Percentiles rank a stretch among this genome's conserved stretches.
phyloP scores from a whole-genome alignment of 2,888 invertebrate species.

The Pseudanteris insignis region DNA sequence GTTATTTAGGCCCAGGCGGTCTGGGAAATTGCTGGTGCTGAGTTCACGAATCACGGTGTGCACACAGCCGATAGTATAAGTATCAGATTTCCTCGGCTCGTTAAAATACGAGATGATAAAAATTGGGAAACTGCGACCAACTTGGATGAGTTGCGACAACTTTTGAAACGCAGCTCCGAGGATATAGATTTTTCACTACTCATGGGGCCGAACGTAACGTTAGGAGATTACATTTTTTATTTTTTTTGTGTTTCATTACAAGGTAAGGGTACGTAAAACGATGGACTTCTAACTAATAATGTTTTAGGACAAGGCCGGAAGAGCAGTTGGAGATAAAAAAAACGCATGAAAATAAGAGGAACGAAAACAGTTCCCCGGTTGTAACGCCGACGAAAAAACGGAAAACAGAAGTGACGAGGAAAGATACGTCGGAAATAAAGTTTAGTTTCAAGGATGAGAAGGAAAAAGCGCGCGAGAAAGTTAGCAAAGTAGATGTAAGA shows the following conservation, averaged over 20 bases:
- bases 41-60: slow-evolving; percentile 80
- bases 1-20: slow-evolving; percentile 79
- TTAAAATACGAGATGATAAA: slow-evolving; percentile 84
- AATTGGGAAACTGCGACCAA: slow-evolving; percentile 84
- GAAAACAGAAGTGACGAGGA: not conserved
- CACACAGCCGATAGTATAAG: slow-evolving; percentile 96
- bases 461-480: no score
- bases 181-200: slow-evolving; percentile 57
- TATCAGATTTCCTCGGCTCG: slow-evolving; percentile 91
- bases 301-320: no score
- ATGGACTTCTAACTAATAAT: no score
- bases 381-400: no score
- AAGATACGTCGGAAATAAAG: slow-evolving; percentile 5
- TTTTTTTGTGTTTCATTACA: no score
- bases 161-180: slow-evolving; percentile 70
- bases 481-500: no score
- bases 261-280: no score
- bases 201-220: no score
- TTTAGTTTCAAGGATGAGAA: not conserved
- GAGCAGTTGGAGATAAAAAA: no score
- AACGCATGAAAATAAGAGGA: no score
- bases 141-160: slow-evolving; percentile 75
- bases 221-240: no score
- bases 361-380: no score
- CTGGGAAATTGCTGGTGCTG: slow-evolving; percentile 93